Evolutionary conservation across 2,113 vertebrate species (phyloP), one percentile per base, ranked within the genome.

Genomic region (Illadopsis cleaveri): DNA sequence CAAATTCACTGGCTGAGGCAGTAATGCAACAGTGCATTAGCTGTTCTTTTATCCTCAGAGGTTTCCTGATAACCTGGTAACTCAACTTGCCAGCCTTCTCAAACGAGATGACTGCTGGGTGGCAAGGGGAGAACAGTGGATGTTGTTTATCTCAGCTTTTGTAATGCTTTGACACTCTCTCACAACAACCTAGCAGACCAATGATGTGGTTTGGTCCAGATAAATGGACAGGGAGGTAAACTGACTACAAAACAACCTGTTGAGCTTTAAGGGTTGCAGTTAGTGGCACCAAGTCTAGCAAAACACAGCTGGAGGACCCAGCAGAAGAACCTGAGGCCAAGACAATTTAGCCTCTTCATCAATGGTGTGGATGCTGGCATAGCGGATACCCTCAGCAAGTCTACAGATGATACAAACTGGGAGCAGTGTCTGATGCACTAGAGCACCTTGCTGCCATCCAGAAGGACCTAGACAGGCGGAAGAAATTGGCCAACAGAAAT

Each of bases 161-260:
- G 25, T 15, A 35, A 42, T 2, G 9, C 40, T 88, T 64, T 68
- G 44, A 56, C 6, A 11, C 23, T 11, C 44, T 65, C 47, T 78
- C 23, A 6, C 22, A 53, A 54, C 44, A 50, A 45, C 68, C 35
- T 30, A 40, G 53, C 6, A 64, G 48, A 50, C 25, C 37, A 93
- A 60, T 0, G 0, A 45, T 12, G 28, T 23, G 35, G 10, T 69
- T 73, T 2, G 1, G 35, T 38, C n/a, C 54, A n/a, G 69, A 31
- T 11, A 64, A n/a, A 30, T 0, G 1, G 28, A 37, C 54, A 53
- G 54, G 9, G 33, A 50, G 4, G 10, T 4, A 62, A 61, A 77
- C 10, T 17, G 30, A 65, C 48, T 82, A 70, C 0, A 0, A 58
- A 69, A 57, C 1, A 1, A 68, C 44, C 23, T n/a, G 38, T 8